A percentile compares a stretch with the other conserved stretches of the same genome.
phyloP scores from a whole-genome alignment of 1,140 invertebrate species.

The Lethrus apterus region DNA sequence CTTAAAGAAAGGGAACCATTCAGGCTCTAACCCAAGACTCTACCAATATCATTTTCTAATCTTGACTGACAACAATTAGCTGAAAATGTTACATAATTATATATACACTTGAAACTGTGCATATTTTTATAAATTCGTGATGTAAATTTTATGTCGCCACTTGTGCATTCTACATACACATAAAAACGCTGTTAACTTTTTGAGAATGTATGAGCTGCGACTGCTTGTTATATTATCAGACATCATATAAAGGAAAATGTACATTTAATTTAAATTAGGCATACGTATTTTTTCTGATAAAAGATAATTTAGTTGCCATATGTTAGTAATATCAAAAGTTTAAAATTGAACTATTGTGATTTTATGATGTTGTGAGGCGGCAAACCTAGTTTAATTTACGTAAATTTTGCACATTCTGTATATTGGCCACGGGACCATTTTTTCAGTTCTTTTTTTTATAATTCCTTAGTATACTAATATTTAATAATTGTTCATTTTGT shows the following conservation, averaged over 20 bases:
- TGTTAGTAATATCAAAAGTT: too few species aligned
- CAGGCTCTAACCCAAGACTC: constrained; percentile 47
- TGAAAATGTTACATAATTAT: background rate
- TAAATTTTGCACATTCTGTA: too few species aligned
- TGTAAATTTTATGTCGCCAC: background rate
- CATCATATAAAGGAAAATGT: constrained; percentile 2
- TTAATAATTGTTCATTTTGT: constrained; percentile 8
- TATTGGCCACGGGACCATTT: too few species aligned
- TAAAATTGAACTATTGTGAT: too few species aligned
- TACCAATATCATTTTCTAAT: constrained; percentile 28
- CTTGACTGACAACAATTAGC: constrained; percentile 33
- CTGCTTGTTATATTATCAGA: constrained; percentile 3
- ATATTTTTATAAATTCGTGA: constrained; percentile 34
- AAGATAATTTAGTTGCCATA: too few species aligned
- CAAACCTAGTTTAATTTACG: too few species aligned
- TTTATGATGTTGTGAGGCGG: too few species aligned
- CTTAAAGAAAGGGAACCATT: constrained; percentile 57
- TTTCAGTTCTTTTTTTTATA: background rate
- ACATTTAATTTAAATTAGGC: background rate
- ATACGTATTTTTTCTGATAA: background rate
- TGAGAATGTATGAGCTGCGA: constrained; percentile 3
- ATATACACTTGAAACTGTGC: constrained; percentile 30
- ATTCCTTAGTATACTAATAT: background rate
- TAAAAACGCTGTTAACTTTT: constrained; percentile 7
- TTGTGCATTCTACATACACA: background rate